Conservation (phyloP, 92 coral and sea anemone species). For the Plumapathes pennacea region DNA sequence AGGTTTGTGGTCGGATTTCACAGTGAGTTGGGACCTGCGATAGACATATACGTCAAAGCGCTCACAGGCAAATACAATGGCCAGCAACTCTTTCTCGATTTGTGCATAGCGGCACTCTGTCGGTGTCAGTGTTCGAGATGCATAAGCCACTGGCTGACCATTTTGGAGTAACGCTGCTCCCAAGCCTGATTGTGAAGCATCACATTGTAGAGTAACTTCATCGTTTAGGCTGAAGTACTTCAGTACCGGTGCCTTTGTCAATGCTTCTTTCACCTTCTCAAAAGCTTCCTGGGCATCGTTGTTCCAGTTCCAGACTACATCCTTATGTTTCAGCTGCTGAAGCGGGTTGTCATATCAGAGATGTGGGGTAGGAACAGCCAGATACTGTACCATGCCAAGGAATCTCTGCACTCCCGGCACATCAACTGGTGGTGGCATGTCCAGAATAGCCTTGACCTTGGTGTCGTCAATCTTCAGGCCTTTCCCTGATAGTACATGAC, state of each 20-base stretch:
- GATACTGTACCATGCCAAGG: conserved; percentile 9
- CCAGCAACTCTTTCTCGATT: too few species aligned
- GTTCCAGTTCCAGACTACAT: conserved; percentile 23
- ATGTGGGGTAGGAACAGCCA: conserved; percentile 3
- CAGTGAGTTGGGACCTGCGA: too few species aligned
- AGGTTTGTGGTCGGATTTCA: too few species aligned
- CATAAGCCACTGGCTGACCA: too few species aligned
- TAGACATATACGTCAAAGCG: too few species aligned
- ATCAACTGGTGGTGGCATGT: conserved; percentile 9
- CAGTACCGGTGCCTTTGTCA: conserved; percentile 13
- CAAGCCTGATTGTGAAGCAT: too few species aligned
- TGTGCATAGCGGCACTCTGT: too few species aligned
- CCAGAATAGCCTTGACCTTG: conserved; percentile 2
- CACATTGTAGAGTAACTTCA: too few species aligned
- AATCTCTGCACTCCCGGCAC: conserved; percentile 8
- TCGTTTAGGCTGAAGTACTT: conserved; percentile 5
- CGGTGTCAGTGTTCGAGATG: too few species aligned
- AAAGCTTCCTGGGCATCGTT: conserved; percentile 19
- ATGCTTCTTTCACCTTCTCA: conserved; percentile 5
- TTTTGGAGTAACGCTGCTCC: too few species aligned
- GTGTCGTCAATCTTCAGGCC: neutral
- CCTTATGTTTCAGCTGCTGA: conserved; percentile 3
- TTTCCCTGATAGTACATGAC: conserved; percentile 15
- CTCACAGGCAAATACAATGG: too few species aligned
- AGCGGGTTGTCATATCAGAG: neutral